Conservation (phyloP, 2,797 vertebrate genomes). For the Crenuchus spilurus region DNA sequence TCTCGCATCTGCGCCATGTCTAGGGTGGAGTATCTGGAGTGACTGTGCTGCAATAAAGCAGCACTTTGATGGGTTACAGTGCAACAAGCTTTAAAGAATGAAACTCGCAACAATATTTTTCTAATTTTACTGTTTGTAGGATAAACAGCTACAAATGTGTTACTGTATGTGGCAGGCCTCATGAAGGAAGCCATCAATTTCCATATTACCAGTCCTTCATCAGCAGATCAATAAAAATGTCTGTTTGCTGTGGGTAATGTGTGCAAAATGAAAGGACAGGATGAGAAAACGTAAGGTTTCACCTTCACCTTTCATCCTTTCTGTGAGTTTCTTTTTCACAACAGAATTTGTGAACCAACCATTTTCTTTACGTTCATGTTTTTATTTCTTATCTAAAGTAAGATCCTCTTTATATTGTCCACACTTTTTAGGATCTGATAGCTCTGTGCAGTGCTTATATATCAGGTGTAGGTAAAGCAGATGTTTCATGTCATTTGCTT, state of each 20-base stretch:
- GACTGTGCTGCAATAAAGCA: constrained; percentile 1
- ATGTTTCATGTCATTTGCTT: too few relatives aligned
- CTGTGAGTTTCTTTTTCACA: neutral
- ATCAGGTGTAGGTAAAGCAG: too few relatives aligned
- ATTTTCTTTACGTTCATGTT: neutral
- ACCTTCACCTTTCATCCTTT: neutral
- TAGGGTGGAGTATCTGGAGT: constrained; percentile 45
- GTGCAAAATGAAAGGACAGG: neutral
- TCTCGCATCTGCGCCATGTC: constrained; percentile 32
- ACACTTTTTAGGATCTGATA: too few relatives aligned
- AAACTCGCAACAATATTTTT: neutral
- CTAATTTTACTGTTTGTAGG: neutral
- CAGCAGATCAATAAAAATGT: neutral
- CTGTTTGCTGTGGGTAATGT: neutral
- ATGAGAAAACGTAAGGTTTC: constrained; percentile 2
- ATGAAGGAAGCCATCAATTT: neutral
- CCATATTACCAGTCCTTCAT: neutral
- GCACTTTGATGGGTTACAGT: neutral
- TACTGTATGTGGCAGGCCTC: neutral
- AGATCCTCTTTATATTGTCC: too few relatives aligned
- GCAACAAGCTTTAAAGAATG: neutral
- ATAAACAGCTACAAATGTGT: neutral
- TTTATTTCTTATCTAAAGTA: too few relatives aligned
- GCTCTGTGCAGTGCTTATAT: too few relatives aligned
- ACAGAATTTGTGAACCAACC: too few relatives aligned